phyloP scores from a whole-genome alignment of 2,113 vertebrate genomes.

The Solea solea region DNA sequence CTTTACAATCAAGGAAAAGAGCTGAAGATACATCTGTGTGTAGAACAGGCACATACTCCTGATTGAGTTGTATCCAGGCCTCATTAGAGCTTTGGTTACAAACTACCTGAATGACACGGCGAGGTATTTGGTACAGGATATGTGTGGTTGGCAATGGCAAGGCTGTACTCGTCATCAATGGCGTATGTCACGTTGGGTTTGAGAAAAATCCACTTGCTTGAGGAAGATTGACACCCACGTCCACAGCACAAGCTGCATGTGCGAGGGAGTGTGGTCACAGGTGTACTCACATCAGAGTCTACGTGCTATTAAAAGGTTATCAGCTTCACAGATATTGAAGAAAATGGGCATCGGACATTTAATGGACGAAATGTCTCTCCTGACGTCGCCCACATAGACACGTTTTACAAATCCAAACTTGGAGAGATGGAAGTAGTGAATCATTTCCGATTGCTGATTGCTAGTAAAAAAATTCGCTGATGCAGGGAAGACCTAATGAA shows the following conservation, averaged over 20 bases:
- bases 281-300: constrained; percentile 26
- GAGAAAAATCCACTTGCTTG: constrained; percentile 6
- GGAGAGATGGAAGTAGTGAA: constrained; percentile 20
- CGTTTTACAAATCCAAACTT: no score
- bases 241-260: constrained; percentile 34
- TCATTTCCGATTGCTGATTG: constrained; percentile 23
- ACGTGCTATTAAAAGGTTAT: background rate
- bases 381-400: no score
- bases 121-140: background rate
- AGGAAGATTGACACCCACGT: constrained; percentile 38
- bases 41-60: no score
- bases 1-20: no score
- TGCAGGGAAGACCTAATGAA: background rate
- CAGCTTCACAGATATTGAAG: background rate
- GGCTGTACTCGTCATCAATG: constrained; percentile 26
- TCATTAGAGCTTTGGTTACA: no score
- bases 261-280: constrained; percentile 53
- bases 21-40: no score
- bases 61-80: no score
- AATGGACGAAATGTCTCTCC: background rate
- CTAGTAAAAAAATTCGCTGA: background rate
- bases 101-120: background rate
- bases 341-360: background rate
- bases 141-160: background rate
- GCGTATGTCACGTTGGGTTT: constrained; percentile 26